phyloP scores from a whole-genome alignment of 1,140 invertebrate genomes.

The Cataglyphis hispanica region DNA sequence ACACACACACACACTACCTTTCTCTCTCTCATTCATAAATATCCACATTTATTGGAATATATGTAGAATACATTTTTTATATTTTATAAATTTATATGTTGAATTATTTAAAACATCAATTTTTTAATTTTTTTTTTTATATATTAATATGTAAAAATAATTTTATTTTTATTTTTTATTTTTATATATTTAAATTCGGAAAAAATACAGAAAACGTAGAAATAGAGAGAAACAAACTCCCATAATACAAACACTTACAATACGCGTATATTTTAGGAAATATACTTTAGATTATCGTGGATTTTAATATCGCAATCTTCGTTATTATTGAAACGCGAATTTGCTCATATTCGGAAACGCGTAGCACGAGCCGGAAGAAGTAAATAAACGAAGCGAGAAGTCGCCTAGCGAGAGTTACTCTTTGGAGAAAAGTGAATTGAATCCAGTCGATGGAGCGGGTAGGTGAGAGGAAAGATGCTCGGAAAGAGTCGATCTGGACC shows the following conservation, averaged over 20 bases:
- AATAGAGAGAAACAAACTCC: background rate
- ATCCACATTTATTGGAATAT: background rate
- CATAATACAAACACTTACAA: background rate
- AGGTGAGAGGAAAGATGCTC: conserved; percentile 46
- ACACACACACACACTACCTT: no score
- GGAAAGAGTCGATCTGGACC: conserved; percentile 49
- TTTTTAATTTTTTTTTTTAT: background rate
- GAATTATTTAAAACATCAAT: background rate
- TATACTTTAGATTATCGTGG: background rate
- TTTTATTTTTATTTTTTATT: background rate
- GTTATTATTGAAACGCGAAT: conserved; percentile 24
- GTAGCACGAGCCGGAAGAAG: conserved; percentile 50
- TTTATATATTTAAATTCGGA: background rate
- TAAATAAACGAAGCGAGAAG: conserved; percentile 63
- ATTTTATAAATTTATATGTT: background rate
- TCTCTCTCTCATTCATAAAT: background rate
- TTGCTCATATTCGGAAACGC: conserved; percentile 50
- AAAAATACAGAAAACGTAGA: background rate
- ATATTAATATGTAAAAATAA: background rate
- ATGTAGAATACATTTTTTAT: background rate
- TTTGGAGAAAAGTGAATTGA: conserved; percentile 65
- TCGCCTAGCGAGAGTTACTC: conserved; percentile 51
- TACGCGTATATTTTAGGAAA: background rate
- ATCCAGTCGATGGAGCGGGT: conserved; percentile 54
- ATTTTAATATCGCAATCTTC: conserved; percentile 11